Percentiles rank a stretch among this genome's conserved stretches.
phyloP scores from a whole-genome alignment of 2,113 vertebrate genomes.

The Cyanoramphus novaezelandiae region DNA sequence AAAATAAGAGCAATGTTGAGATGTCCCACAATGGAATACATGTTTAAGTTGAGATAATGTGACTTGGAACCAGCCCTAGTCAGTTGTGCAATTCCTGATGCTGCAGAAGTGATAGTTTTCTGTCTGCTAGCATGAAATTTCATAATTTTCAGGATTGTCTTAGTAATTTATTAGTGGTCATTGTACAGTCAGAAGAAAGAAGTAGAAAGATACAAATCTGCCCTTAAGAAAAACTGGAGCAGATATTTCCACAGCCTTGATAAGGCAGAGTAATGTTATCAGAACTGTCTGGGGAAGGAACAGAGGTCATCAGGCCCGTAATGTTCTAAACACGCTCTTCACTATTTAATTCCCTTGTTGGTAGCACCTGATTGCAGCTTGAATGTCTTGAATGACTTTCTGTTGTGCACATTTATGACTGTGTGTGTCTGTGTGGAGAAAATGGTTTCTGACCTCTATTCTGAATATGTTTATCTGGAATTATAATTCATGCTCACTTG shows the following conservation, averaged over 20 bases:
- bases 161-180: background rate
- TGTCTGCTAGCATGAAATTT: background rate
- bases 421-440: background rate
- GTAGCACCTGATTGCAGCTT: slow-evolving; percentile 46
- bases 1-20: background rate
- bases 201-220: background rate
- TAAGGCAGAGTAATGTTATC: background rate
- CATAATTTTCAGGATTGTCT: background rate
- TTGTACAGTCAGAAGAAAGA: background rate
- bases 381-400: slow-evolving; percentile 29
- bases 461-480: slow-evolving; percentile 53
- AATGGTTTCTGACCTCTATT: slow-evolving; percentile 64
- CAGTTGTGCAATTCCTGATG: background rate
- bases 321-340: background rate
- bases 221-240: background rate
- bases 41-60: background rate
- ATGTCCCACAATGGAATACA: background rate
- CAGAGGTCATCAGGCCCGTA: background rate
- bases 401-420: slow-evolving; percentile 31
- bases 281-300: background rate
- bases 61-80: background rate
- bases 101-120: background rate
- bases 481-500: slow-evolving; percentile 67
- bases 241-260: background rate
- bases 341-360: slow-evolving; percentile 44